Base-by-base conservation (phyloP, 2,797 vertebrate genomes). In the Trachops cirrhosus region DNA sequence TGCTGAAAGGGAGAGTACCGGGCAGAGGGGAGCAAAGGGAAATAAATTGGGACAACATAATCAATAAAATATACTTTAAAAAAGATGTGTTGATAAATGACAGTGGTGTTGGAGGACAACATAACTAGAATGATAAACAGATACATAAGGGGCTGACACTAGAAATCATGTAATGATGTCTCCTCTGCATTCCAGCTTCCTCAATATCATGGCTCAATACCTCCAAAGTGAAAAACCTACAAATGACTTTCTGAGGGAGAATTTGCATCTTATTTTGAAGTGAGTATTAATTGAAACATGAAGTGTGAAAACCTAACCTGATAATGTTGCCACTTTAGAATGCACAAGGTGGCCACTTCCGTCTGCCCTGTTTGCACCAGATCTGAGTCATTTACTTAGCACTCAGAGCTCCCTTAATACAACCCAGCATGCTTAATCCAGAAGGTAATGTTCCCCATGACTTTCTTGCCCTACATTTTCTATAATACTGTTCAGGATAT, bases 91-190 rank as follows among this genome's bases (percentile, higher is more conserved):
- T 44, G 39, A 24, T 44, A 29, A 73, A 73, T 73, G 34, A 48
- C 11, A 11, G 59, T 11, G 29, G 3, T 64, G 22, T 37, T 67
- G 46, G 46, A 77, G 37, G 70, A 32, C 57, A 12, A 34, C 9
- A 15, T n/a, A 37, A 21, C 18, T 50, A 29, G 26, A 46, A 37
- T 10, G 9, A 37, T 12, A 54, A 34, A 34, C 9, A 70, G n/a
- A 21, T 32, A 41, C 4, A 6, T 0, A 5, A 9, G 54, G 50
- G 14, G 5, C 19, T 0, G 4, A 32, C 78, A 5, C 32, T 12
- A 12, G 59, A 84, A 57, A 50, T 70, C 70, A 68, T 26, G 12
- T 1, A 37, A 26, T 5, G 57, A 24, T 1, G 1, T 16, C 48
- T 52, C 22, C 68, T 48, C 59, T 46, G 57, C 9, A 2, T 67